Conservation (phyloP, 2,797 vertebrate species). For the Aldrovandia affinis region DNA sequence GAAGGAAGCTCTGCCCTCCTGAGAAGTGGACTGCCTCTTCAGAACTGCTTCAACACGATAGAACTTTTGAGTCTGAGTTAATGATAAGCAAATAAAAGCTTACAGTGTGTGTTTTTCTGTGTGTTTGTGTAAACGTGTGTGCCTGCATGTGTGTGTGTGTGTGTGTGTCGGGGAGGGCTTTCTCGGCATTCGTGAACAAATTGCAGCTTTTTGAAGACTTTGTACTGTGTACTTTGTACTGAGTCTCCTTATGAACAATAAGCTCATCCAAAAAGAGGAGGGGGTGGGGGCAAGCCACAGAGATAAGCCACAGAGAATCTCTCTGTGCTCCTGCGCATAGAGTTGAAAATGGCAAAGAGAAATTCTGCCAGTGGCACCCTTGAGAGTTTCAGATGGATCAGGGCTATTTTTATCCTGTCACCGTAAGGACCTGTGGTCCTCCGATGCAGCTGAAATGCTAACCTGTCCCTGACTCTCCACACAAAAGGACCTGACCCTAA, state of each 20-base stretch:
- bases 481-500: background rate
- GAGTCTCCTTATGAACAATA: background rate
- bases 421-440: background rate
- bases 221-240: background rate
- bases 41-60: background rate
- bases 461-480: background rate
- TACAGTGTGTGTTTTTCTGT: background rate
- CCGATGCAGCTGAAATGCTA: too few relatives aligned
- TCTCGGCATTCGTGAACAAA: background rate
- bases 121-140: background rate
- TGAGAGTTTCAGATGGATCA: slow-evolving; percentile 5
- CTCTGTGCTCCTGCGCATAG: background rate
- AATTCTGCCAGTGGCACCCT: background rate
- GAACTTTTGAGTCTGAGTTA: background rate
- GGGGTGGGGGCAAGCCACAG: background rate
- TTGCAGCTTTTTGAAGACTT: too few relatives aligned
- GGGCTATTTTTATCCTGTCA: background rate
- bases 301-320: background rate
- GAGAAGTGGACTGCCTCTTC: background rate
- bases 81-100: background rate
- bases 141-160: background rate
- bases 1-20: background rate
- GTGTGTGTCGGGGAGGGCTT: background rate
- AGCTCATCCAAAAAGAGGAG: background rate
- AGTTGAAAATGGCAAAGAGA: background rate